These are phyloP conservation scores for Ovis canadensis DNA, from an alignment of 2,113 vertebrate genomes.

Conservation along the genomic window DNA sequence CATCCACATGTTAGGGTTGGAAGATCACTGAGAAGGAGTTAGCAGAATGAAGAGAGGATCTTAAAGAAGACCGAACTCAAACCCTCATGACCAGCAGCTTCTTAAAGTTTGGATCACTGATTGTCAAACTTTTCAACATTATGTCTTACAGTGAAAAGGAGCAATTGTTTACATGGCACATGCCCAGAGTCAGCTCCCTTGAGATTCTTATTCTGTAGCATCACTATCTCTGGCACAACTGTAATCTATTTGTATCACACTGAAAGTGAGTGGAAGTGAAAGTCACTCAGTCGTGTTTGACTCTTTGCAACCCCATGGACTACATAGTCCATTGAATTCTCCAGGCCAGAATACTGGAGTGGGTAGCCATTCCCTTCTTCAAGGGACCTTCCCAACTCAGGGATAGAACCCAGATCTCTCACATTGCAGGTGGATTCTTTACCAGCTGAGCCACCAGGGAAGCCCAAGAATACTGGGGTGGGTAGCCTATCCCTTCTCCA, in stretches of 20 bases:
- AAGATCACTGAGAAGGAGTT: too few relatives aligned
- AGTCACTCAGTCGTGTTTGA: background rate
- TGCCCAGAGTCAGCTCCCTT: background rate
- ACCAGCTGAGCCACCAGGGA: background rate
- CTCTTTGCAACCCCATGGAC: background rate
- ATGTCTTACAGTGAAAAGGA: background rate
- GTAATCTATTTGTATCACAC: background rate
- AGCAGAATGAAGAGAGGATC: background rate
- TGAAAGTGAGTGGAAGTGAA: background rate
- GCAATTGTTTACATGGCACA: background rate
- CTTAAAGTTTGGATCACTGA: background rate
- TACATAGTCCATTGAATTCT: background rate
- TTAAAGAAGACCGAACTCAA: background rate
- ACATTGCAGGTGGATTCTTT: background rate
- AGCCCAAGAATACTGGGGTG: background rate
- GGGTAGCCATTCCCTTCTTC: background rate
- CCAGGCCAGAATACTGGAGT: background rate
- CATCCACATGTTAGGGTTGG: too few relatives aligned
- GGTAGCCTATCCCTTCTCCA: background rate
- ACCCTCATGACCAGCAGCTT: background rate
- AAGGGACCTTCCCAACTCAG: background rate
- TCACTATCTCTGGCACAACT: background rate
- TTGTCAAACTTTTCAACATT: background rate
- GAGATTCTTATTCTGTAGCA: background rate
- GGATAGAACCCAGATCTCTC: background rate